Base-by-base conservation (phyloP, 1,140 invertebrate species). In the Sesamia nonagrioides region DNA sequence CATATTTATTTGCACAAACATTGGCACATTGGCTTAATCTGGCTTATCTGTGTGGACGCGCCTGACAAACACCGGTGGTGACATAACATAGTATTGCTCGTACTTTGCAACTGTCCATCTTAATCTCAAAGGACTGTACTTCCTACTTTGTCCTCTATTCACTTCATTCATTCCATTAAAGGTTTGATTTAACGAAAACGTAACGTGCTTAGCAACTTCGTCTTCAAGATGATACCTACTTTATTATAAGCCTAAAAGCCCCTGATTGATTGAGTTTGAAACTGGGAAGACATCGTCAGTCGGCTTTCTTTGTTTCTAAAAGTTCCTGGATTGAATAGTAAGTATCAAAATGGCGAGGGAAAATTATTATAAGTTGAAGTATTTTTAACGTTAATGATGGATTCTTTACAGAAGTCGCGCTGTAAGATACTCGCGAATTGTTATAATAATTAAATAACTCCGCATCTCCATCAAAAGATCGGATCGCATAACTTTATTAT, bases 51-150 rank as follows among this genome's bases (percentile, higher is more conserved):
- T 37, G 63, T 37, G n/a, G 56, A 61, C 18, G 21, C 35, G 37
- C 17, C 71, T 42, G 2, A 21, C 42, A 73, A n/a, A 73, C 15
- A 17, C 71, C 69, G 56, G 72, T 45, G 56, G 56, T 75, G 56
- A 75, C 42, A 61, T 63, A 75, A 75, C 58, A 13, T 33, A 63
- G 58, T 75, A 75, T 61, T 50, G 33, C 58, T 17, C 42, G 73
- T 75, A 75, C 73, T 75, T 61, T 75, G 42, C 21, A 75, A 63
- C 73, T 75, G 73, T 75, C 73, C 40, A 63, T 75, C 73, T 75
- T 75, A 75, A 75, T 75, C 40, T 63, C 13, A 17, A 15, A 37
- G 52, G 18, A 58, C 37, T 63, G 27, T 63, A 75, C 73, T 75
- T 75, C 73, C 73, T 75, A 75, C 73, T 61, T 61, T 33, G 73